Conservation (phyloP, 92 coral and sea anemone genomes). For the Bergia sp. region DNA sequence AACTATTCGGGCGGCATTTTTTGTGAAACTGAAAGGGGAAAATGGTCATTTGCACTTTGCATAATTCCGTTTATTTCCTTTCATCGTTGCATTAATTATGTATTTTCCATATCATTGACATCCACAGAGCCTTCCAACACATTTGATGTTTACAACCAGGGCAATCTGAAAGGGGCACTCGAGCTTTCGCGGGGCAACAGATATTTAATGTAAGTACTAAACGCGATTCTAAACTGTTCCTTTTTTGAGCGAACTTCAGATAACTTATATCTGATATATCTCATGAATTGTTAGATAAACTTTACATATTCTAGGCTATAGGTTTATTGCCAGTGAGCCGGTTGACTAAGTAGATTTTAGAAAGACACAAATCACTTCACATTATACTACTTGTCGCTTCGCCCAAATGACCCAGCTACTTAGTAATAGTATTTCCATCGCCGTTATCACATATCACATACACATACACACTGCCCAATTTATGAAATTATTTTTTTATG, state of each 20-base stretch:
- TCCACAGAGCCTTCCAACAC: background rate
- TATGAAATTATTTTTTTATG: background rate
- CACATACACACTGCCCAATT: background rate
- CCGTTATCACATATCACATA: background rate
- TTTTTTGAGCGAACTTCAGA: background rate
- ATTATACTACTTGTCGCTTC: background rate
- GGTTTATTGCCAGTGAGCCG: background rate
- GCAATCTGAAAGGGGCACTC: background rate
- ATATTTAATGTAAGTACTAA: background rate
- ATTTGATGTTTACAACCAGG: background rate
- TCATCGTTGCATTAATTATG: slow-evolving; percentile 35
- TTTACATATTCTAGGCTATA: background rate
- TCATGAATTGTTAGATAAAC: background rate
- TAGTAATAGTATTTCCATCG: background rate
- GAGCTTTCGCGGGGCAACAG: background rate
- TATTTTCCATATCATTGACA: slow-evolving; percentile 11
- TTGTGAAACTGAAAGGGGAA: slow-evolving; percentile 44
- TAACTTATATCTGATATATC: background rate
- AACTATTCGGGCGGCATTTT: slow-evolving; percentile 38
- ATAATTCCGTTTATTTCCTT: slow-evolving; percentile 36
- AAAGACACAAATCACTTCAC: background rate
- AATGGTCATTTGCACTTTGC: slow-evolving; percentile 20
- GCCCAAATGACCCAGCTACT: background rate
- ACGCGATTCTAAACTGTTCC: background rate
- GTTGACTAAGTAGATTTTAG: background rate